Evolutionary conservation across 2,113 vertebrate genomes (phyloP), one percentile per base, ranked within the genome.

Genomic region (Chauna torquata): DNA sequence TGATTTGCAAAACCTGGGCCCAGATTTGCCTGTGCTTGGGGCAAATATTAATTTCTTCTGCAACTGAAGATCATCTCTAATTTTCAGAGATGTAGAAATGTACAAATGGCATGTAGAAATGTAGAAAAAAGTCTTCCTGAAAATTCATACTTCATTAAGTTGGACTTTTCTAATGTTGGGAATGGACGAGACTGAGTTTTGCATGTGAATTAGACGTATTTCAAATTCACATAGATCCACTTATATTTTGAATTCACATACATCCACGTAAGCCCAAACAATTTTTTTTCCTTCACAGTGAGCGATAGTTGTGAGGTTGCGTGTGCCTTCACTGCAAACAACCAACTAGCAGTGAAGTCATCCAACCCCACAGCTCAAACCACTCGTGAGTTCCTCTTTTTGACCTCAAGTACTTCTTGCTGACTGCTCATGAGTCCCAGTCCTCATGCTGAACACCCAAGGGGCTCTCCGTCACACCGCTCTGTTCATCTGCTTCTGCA

Each of bases 1-100:
- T 6, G 16, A 32, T 90, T 42, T 77, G 30, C 11, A 80, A 88
- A 85, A 65, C 25, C 50, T 6, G 1, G 1, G 2, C 8, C 36
- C 44, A 38, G 22, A 68, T 69, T 76, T 72, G 17, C 8, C 20
- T 11, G 10, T 57, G 0, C 0, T 38, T 69, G 15, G 8, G 59
- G 30, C 2, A 50, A 74, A 57, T 34, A 36, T 24, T 47, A 19
- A 44, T 44, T 87, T 55, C 0, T 61, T 77, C 74, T 52, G 23
- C 49, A 42, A 16, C 5, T 62, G 28, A 62, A 36, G n/a, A 9
- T 23, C 0, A 2, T n/a, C 9, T 34, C 34, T 42, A 25, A 9
- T 11, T 20, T 38, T 30, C 81, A 27, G 27, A 77, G 69, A 30
- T 40, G 32, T 12, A 42, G 22, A 14, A 20, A 24, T 52, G 23